Percentiles rank a stretch among this genome's conserved stretches.
Evolutionary conservation across 2,888 invertebrate genomes (phyloP).

Genomic region (Callimorpha dominula): DNA sequence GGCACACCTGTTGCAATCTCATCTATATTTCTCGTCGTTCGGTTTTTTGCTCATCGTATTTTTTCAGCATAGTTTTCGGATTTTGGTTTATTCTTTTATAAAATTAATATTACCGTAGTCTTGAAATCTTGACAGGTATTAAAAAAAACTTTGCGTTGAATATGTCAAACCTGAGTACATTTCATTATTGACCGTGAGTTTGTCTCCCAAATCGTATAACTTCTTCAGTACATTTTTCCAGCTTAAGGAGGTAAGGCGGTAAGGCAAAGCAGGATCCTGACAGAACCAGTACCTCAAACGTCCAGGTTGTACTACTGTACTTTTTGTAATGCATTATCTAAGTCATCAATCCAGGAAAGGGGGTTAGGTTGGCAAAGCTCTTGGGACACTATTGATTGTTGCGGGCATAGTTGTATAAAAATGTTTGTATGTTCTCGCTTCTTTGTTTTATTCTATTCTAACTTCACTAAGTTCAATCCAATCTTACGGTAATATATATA

Average conservation of each 20-base stretch:
- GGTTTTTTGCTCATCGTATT: constrained; percentile 47
- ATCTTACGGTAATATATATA: no score
- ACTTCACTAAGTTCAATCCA: background rate
- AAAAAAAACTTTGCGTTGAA: background rate
- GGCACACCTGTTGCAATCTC: constrained; percentile 65
- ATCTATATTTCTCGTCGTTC: constrained; percentile 45
- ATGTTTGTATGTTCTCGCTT: background rate
- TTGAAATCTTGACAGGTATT: background rate
- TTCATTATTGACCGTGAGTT: background rate
- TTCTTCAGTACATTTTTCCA: background rate
- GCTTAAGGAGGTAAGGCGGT: background rate
- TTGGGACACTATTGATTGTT: no score
- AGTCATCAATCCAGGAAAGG: no score
- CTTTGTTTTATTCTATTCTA: background rate
- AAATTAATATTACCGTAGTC: background rate
- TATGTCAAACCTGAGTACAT: background rate
- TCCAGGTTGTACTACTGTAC: no score
- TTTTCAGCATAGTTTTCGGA: constrained; percentile 30
- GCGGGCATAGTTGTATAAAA: background rate
- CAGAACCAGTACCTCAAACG: background rate
- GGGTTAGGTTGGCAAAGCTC: no score
- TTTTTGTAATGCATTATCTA: no score
- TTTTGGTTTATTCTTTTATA: constrained; percentile 31
- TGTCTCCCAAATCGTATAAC: background rate
- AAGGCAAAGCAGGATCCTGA: background rate